These are phyloP conservation scores for Nycticryphes semicollaris DNA, from an alignment of 2,113 vertebrate genomes.

Conservation along the genomic window DNA sequence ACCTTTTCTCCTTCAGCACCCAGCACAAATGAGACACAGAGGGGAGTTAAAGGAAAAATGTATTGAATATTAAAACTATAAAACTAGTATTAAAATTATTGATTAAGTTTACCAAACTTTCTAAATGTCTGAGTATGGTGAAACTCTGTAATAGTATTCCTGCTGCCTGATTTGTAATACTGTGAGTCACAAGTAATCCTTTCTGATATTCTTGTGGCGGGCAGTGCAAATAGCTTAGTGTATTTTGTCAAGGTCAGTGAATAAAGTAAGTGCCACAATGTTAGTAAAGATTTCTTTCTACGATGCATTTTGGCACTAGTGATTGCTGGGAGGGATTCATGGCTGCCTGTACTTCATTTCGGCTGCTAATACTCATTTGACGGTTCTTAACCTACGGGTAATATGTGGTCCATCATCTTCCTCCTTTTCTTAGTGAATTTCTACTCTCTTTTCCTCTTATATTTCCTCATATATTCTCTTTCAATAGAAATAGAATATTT, in stretches of 20 bases:
- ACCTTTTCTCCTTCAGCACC: not conserved
- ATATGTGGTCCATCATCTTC: not conserved
- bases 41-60: not conserved
- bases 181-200: not conserved
- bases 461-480: not conserved
- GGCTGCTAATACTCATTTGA: conserved; percentile 37
- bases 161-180: not conserved
- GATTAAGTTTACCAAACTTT: not conserved
- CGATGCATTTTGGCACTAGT: conserved; percentile 46
- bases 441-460: not conserved
- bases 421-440: conserved; percentile 2
- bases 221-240: not conserved
- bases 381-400: conserved; percentile 43
- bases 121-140: not conserved
- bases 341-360: conserved; percentile 20
- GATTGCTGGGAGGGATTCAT: conserved; percentile 13
- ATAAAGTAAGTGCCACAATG: conserved; percentile 31
- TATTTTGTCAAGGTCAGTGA: conserved; percentile 49
- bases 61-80: not conserved
- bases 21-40: not conserved
- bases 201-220: not conserved
- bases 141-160: not conserved
- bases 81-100: not conserved
- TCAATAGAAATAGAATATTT: not conserved
- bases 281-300: conserved; percentile 33